Conservation (phyloP, 2,113 vertebrate species). For the Vidua macroura region DNA sequence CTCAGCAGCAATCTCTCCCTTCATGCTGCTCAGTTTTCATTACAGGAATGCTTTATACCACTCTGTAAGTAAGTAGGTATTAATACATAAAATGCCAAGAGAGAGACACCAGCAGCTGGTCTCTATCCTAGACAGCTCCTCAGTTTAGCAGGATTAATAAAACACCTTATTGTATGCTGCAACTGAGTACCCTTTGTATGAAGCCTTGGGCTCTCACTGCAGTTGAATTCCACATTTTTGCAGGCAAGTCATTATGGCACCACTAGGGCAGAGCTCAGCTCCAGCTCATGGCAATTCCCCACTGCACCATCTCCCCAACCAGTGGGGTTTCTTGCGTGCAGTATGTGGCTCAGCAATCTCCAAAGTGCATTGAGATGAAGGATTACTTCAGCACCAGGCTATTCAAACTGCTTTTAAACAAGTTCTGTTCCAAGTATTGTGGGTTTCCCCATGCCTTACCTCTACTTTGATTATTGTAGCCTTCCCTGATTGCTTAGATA, state of each 20-base stretch:
- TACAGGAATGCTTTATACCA: neutral
- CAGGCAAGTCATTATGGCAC: neutral
- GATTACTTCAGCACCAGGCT: neutral
- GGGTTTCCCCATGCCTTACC: neutral
- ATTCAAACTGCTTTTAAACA: neutral
- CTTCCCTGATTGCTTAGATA: neutral
- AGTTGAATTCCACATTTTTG: neutral
- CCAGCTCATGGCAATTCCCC: neutral
- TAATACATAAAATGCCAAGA: neutral
- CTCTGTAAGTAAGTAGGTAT: neutral
- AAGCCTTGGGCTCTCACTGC: neutral
- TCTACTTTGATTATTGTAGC: neutral
- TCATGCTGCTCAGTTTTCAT: neutral
- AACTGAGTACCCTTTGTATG: rapidly evolving
- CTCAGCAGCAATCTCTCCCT: neutral
- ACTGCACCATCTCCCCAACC: neutral
- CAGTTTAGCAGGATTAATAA: neutral
- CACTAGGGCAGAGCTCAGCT: neutral
- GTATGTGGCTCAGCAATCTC: neutral
- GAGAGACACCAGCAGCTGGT: neutral
- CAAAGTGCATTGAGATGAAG: neutral
- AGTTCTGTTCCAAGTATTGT: neutral
- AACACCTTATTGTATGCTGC: neutral
- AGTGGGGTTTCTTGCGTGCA: neutral
- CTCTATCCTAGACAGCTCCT: neutral